phyloP scores from a whole-genome alignment of 2,888 invertebrate genomes.

The Diadegma fenestrale region DNA sequence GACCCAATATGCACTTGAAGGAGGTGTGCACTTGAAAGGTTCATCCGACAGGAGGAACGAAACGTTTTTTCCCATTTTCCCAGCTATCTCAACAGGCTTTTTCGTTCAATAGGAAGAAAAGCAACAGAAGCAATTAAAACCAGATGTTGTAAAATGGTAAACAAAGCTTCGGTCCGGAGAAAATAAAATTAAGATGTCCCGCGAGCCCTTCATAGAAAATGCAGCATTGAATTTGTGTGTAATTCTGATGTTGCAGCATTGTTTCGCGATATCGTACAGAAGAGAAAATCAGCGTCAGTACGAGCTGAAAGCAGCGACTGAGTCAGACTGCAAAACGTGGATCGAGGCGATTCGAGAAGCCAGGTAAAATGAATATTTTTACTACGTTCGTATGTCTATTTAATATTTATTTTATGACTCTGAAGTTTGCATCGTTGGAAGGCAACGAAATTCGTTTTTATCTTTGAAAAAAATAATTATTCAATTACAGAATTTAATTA shows the following conservation, averaged over 20 bases:
- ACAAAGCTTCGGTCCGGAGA: not conserved
- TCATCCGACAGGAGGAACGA: not conserved
- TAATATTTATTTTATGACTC: too few species aligned
- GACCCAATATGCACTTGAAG: too few species aligned
- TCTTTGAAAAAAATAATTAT: too few species aligned
- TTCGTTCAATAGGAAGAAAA: not conserved
- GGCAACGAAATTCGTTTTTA: too few species aligned
- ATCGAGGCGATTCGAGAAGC: constrained; percentile 95
- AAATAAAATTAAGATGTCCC: not conserved
- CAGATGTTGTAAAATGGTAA: not conserved
- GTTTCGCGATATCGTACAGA: constrained; percentile 95
- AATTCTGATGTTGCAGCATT: constrained; percentile 88
- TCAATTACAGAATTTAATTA: too few species aligned
- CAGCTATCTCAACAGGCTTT: not conserved
- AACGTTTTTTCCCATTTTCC: not conserved
- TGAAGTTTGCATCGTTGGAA: too few species aligned
- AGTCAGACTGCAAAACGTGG: constrained; percentile 95
- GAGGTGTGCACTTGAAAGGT: too few species aligned
- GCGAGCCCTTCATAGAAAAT: not conserved
- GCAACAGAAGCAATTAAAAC: not conserved
- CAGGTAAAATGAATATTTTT: constrained; percentile 88
- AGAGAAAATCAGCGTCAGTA: constrained; percentile 95
- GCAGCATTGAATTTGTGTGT: constrained; percentile 9
- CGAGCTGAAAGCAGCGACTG: constrained; percentile 93
- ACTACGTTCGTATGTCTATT: not conserved